Percentiles rank a stretch among this genome's conserved stretches.
Conservation (phyloP, 2,888 invertebrate genomes). For the Acleris sparsana region DNA sequence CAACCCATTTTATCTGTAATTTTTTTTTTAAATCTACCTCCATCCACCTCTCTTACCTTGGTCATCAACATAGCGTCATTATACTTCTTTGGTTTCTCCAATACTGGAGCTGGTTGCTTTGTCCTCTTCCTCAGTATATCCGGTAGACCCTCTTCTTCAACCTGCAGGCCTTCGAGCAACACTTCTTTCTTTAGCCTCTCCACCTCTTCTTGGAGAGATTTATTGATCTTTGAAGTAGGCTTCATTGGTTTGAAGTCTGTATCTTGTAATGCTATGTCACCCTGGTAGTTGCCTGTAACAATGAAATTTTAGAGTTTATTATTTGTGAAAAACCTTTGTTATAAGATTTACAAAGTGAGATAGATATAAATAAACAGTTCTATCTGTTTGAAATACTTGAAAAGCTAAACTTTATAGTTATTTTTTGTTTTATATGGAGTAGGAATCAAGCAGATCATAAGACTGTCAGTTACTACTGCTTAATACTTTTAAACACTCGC, state of each 20-base stretch:
- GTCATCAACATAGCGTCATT: constrained; percentile 74
- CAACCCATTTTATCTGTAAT: too few species aligned
- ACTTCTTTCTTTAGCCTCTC: constrained; percentile 92
- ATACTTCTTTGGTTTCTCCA: constrained; percentile 77
- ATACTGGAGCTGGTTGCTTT: constrained; percentile 83
- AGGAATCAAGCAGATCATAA: too few species aligned
- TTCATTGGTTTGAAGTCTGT: constrained; percentile 63
- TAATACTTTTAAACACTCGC: too few species aligned
- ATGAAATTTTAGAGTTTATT: constrained; percentile 38
- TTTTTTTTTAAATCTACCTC: background rate
- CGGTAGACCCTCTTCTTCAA: constrained; percentile 92
- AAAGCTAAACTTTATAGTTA: too few species aligned
- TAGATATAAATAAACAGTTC: too few species aligned
- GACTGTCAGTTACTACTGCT: too few species aligned
- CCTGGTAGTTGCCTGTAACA: constrained; percentile 90
- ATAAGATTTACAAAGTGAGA: too few species aligned
- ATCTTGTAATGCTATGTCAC: constrained; percentile 92
- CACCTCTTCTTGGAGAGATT: constrained; percentile 89
- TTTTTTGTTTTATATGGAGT: too few species aligned
- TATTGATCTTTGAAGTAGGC: constrained; percentile 83
- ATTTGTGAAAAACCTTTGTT: background rate
- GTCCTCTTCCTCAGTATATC: constrained; percentile 89
- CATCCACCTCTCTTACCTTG: constrained; percentile 58
- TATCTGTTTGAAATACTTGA: too few species aligned
- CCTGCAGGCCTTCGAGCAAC: constrained; percentile 90